These are phyloP conservation scores for Xyrauchen texanus DNA, from an alignment of 2,113 vertebrate genomes.

Conservation along the genomic window DNA sequence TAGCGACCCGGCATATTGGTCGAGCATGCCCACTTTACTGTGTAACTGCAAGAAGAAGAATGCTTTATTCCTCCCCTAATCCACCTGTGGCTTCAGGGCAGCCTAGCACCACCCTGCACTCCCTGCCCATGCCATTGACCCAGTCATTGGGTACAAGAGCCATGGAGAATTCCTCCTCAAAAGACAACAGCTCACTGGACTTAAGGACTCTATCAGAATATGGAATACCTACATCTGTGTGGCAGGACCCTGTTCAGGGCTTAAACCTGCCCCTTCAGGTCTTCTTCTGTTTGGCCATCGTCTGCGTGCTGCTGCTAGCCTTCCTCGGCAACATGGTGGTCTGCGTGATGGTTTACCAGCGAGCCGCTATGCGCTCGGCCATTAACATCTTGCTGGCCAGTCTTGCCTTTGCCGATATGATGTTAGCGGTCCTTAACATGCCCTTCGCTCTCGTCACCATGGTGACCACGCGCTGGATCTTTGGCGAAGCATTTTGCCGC, in stretches of 20 bases:
- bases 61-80: conserved; percentile 78
- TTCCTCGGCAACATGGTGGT: conserved; percentile 94
- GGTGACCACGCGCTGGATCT: conserved; percentile 88
- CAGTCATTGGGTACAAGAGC: conserved; percentile 33
- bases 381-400: conserved; percentile 98
- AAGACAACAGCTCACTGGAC: conserved; percentile 62
- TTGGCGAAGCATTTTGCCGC: conserved; percentile 88
- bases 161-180: conserved; percentile 59
- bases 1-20: conserved; percentile 24
- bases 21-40: conserved; percentile 49
- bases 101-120: conserved; percentile 70
- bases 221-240: conserved; percentile 29
- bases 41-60: conserved; percentile 53
- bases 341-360: conserved; percentile 98
- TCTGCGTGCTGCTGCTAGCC: conserved; percentile 85
- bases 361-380: conserved; percentile 95
- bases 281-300: conserved; percentile 86
- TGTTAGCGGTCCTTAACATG: conserved; percentile 94
- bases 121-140: conserved; percentile 71
- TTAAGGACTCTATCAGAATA: conserved; percentile 34
- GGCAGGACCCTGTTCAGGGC: conserved; percentile 72
- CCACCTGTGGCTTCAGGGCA: conserved; percentile 72
- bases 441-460: conserved; percentile 91
- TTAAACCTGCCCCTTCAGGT: conserved; percentile 87
- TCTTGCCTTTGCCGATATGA: conserved; percentile 94